Base-by-base conservation (phyloP, 2,888 invertebrate species). In the Prosapia bicincta region DNA sequence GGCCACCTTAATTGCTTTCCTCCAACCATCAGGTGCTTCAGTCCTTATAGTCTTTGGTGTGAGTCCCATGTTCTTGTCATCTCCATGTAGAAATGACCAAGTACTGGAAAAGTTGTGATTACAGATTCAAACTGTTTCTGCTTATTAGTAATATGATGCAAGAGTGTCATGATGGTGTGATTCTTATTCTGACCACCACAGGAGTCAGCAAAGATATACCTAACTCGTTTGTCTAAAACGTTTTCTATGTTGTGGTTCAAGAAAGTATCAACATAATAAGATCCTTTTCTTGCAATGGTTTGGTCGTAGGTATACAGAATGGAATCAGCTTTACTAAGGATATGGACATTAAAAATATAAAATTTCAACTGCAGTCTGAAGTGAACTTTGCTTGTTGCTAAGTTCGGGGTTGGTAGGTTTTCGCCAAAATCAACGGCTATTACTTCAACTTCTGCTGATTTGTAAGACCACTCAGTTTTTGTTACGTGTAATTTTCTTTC, bases 201-300 rank as follows among this genome's bases (percentile, higher is more conserved):
- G 3, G 72, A 72, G 28, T 69, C 69, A 3, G 26, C 28, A n/a
- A 26, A 7, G 25, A 72, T 72, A 1, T 66, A n/a, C 26, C 66
- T 66, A 2, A 72, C 66, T 15, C 26, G 9, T 9, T 43, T 25
- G 23, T 43, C 26, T 66, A 71, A n/a, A 43, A 25, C 10, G 15
- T 71, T 38, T 13, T 71, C 23, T n/a, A 75, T 10, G 28, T 26
- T 72, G 32, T 43, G 13, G 25, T 23, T 23, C 0, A 71, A n/a
- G 24, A 71, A 24, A 23, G 71, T 43, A 20, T 54, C 72, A 26
- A 69, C 73, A 32, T 69, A 43, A 69, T 76, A 69, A 26, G 72
- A 67, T n/a, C 72, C 76, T 74, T 76, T 76, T 20, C 43, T 76
- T 15, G 25, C 76, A 54, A 68, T 24, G 10, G 66, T 66, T 54